Percentiles rank a stretch among this genome's conserved stretches.
Conservation (phyloP, 2,888 invertebrate genomes). For the Horisme vitalbata region DNA sequence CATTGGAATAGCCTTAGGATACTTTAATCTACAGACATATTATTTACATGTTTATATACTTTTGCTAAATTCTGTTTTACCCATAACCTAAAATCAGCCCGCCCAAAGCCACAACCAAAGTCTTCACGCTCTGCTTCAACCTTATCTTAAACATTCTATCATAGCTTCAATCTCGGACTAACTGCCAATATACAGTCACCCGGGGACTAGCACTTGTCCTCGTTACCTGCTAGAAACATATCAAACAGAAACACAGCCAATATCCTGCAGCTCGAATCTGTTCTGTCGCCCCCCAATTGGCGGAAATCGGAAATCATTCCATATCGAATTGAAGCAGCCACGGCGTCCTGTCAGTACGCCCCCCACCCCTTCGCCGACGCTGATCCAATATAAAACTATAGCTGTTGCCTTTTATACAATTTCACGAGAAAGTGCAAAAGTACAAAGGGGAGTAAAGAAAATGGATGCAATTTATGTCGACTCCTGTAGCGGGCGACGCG, state of each 20-base stretch:
- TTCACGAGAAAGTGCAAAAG: conserved; percentile 23
- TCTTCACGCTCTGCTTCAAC: too few relatives aligned
- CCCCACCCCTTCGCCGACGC: not conserved
- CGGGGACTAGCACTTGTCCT: conserved; percentile 5
- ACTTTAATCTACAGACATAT: not conserved
- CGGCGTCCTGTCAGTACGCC: conserved; percentile 6
- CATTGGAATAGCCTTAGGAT: too few relatives aligned
- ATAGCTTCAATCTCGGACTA: not conserved
- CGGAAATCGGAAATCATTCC: conserved; percentile 34
- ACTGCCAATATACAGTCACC: not conserved
- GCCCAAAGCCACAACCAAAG: too few relatives aligned
- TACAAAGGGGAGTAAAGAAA: conserved; percentile 35
- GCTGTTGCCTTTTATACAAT: conserved; percentile 9
- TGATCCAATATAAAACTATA: conserved; percentile 25
- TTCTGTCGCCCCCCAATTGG: conserved; percentile 13
- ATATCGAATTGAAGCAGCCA: conserved; percentile 29
- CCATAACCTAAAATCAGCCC: too few relatives aligned
- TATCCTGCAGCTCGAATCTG: conserved; percentile 26
- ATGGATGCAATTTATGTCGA: conserved; percentile 45
- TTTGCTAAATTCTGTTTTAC: too few relatives aligned
- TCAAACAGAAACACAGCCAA: conserved; percentile 27
- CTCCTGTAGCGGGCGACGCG: conserved; percentile 28
- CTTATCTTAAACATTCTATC: too few relatives aligned
- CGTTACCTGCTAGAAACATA: conserved; percentile 15
- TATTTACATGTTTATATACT: too few relatives aligned